These are phyloP conservation scores for Amorpha juglandis DNA, from an alignment of 2,888 invertebrate genomes.

Conservation along the genomic window DNA sequence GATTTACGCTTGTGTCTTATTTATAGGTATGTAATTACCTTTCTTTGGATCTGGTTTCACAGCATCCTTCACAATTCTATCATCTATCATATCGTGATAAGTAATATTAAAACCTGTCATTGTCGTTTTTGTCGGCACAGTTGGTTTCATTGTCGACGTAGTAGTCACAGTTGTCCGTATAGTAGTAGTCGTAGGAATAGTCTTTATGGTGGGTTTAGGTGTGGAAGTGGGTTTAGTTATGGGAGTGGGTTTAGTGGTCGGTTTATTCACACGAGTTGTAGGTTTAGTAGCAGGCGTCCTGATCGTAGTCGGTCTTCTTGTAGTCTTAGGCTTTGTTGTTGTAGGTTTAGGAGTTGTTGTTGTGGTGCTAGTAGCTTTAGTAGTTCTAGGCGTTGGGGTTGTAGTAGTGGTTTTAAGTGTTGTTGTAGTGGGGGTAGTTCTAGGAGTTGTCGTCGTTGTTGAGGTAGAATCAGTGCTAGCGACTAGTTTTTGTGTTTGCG, in stretches of 20 bases:
- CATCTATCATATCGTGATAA: constrained; percentile 17
- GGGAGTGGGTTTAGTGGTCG: constrained; percentile 32
- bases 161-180: constrained; percentile 21
- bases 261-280: constrained; percentile 32
- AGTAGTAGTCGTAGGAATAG: constrained; percentile 25
- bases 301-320: constrained; percentile 33
- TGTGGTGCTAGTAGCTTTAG: constrained; percentile 31
- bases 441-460: constrained; percentile 34
- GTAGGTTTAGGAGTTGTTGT: constrained; percentile 39
- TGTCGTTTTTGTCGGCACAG: background rate
- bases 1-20: too few relatives aligned
- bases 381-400: constrained; percentile 31
- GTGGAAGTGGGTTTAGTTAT: constrained; percentile 32
- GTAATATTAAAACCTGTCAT: background rate
- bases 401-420: constrained; percentile 36
- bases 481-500: constrained; percentile 59
- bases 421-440: constrained; percentile 38
- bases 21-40: too few relatives aligned
- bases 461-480: constrained; percentile 42
- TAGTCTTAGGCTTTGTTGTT: constrained; percentile 29
- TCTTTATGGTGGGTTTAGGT: constrained; percentile 17
- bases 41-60: background rate
- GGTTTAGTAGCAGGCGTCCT: constrained; percentile 30
- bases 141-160: constrained; percentile 26
- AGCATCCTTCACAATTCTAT: background rate